Conservation (phyloP, 2,797 vertebrate species). For the Gorsachius magnificus region DNA sequence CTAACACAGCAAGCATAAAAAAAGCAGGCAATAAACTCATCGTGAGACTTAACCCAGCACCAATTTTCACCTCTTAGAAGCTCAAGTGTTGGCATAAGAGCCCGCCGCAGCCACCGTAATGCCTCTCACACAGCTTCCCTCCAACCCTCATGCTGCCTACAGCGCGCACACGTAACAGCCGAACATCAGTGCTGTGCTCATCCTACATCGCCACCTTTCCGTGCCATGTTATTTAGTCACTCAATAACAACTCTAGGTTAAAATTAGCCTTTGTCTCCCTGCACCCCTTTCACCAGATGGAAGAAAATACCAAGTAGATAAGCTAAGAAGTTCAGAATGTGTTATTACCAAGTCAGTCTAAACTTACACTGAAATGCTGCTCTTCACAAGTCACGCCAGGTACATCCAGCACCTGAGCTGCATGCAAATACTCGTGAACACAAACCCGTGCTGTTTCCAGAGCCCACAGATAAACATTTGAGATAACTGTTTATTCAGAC, state of each 20-base stretch:
- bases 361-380: background rate
- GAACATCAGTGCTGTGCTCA: background rate
- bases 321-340: background rate
- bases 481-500: background rate
- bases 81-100: background rate
- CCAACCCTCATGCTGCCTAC: background rate
- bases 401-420: accelerated
- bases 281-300: background rate
- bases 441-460: background rate
- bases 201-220: background rate
- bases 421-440: background rate
- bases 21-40: background rate
- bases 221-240: background rate
- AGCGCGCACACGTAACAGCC: accelerated
- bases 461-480: accelerated
- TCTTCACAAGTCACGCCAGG: background rate
- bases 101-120: background rate
- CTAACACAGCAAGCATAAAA: background rate
- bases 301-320: background rate
- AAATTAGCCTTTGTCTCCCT: background rate
- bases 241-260: background rate
- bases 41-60: background rate
- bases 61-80: background rate
- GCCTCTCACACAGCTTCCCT: background rate
- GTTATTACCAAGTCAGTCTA: background rate